Evolutionary conservation across 2,797 vertebrate genomes (phyloP).

Genomic region (Allobates femoralis): DNA sequence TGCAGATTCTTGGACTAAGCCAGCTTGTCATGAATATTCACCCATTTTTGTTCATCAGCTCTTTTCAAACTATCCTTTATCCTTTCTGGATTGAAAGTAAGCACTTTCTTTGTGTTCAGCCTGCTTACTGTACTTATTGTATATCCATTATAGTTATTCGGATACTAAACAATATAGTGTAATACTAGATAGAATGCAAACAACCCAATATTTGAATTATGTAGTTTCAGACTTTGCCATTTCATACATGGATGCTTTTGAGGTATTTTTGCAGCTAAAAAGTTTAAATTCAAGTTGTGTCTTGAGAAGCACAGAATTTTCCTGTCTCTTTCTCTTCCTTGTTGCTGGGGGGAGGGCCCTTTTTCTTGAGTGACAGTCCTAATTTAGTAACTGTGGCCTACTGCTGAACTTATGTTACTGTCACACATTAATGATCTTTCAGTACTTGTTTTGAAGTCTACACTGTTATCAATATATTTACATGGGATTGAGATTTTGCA

Average conservation of each 20-base stretch:
- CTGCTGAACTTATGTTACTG: no score
- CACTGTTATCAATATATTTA: no score
- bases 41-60: slow-evolving; percentile 55
- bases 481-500: no score
- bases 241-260: neutral
- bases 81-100: slow-evolving; percentile 32
- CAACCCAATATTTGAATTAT: neutral
- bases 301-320: no score
- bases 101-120: slow-evolving; percentile 37
- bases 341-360: no score
- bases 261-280: neutral
- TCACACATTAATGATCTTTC: no score
- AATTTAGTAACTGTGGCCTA: no score
- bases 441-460: no score
- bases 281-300: no score
- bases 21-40: slow-evolving; percentile 61
- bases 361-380: no score
- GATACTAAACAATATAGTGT: neutral
- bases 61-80: slow-evolving; percentile 53
- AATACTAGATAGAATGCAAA: neutral
- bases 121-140: slow-evolving; percentile 2
- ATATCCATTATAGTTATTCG: slow-evolving; percentile 16
- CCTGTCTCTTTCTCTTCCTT: no score
- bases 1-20: slow-evolving; percentile 53
- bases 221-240: neutral